A percentile compares a stretch with the other conserved stretches of the same genome.
Conservation (phyloP, 2,113 vertebrate species). For the Colinus virginianus region DNA sequence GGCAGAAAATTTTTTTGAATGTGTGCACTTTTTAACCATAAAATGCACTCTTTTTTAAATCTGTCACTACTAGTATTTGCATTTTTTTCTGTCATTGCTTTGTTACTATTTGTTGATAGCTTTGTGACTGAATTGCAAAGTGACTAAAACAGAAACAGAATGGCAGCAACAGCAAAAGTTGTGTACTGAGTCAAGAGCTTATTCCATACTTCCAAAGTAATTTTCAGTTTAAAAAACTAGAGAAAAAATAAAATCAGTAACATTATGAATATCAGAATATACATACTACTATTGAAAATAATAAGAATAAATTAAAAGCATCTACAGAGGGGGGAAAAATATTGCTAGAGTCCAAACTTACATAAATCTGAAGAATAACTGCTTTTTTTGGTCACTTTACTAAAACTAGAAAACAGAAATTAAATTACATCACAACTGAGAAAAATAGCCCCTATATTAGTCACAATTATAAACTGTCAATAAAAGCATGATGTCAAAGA, state of each 20-base stretch:
- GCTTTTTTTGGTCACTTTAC: neutral
- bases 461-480: neutral
- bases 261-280: neutral
- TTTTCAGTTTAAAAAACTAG: conserved; percentile 22
- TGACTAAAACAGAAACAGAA: neutral
- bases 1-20: neutral
- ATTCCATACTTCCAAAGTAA: conserved; percentile 5
- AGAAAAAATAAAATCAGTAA: neutral
- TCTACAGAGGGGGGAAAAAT: neutral
- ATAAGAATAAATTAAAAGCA: neutral
- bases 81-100: neutral
- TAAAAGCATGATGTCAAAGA: neutral
- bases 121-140: too few species aligned
- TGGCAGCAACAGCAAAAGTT: neutral
- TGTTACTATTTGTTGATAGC: neutral
- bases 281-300: neutral
- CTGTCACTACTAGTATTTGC: neutral
- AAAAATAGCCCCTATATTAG: neutral
- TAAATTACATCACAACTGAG: neutral
- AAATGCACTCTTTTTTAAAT: neutral
- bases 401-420: neutral
- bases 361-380: neutral
- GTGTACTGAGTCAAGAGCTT: neutral
- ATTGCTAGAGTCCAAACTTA: neutral
- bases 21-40: neutral